A percentile compares a stretch with the other conserved stretches of the same genome.
Conservation (phyloP, 2,888 invertebrate genomes). For the Trichogramma dendrolimi region DNA sequence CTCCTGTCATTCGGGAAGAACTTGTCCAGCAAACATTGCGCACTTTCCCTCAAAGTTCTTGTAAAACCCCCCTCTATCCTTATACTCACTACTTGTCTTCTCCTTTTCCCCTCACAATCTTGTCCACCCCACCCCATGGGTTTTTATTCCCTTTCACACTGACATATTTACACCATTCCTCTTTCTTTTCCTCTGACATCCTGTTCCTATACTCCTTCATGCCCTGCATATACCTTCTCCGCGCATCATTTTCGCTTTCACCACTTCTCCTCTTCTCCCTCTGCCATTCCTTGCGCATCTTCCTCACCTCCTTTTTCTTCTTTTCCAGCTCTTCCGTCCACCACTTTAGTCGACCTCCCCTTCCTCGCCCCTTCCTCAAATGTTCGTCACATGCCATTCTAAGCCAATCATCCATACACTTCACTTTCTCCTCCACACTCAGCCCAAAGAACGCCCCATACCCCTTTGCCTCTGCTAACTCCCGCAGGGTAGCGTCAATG, state of each 20-base stretch:
- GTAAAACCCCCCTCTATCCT: background rate
- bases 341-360: background rate
- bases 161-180: conserved; percentile 13
- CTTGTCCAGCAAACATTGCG: no score
- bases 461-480: background rate
- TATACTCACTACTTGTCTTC: background rate
- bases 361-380: no score
- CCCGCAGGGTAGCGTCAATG: background rate
- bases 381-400: background rate
- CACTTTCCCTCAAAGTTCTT: background rate
- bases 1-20: no score
- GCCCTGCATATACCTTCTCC: background rate
- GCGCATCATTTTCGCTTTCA: background rate
- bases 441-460: background rate
- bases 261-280: background rate
- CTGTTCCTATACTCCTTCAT: conserved; percentile 2
- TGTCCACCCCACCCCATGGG: conserved; percentile 10
- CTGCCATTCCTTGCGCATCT: background rate
- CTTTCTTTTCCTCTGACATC: conserved; percentile 6
- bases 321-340: background rate
- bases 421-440: background rate
- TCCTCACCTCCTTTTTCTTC: background rate
- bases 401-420: background rate
- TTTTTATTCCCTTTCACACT: background rate
- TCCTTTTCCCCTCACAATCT: conserved; percentile 1